Percentiles rank a stretch among this genome's conserved stretches.
Conservation (phyloP, 1,140 invertebrate genomes). For the Chrysoperla carnea region DNA sequence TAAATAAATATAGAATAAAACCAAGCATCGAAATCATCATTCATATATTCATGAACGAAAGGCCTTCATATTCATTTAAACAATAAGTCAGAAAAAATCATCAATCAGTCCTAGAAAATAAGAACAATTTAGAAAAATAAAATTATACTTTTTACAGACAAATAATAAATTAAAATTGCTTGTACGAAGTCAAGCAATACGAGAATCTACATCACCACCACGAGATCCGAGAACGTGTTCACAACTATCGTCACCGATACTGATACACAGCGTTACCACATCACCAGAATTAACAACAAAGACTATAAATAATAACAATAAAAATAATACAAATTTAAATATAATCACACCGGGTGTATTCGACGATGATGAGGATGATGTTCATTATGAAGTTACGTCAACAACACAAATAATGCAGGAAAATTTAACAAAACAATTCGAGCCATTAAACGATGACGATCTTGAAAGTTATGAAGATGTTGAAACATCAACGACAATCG, state of each 20-base stretch:
- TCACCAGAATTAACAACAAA: neutral
- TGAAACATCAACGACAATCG: constrained; percentile 1
- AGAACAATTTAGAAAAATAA: no score
- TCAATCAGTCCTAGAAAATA: no score
- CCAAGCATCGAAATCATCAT: no score
- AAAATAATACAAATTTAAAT: constrained; percentile 10
- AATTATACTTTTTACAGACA: constrained; percentile 19
- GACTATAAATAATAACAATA: constrained; percentile 13
- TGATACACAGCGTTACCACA: neutral
- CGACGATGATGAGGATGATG: constrained; percentile 22
- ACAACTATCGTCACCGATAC: constrained; percentile 19
- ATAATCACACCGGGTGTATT: constrained; percentile 15
- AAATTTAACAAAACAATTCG: neutral
- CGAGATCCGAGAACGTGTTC: constrained; percentile 33
- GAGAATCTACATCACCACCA: constrained; percentile 70
- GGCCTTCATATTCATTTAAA: no score
- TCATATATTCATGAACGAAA: no score
- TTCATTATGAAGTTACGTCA: constrained; percentile 17
- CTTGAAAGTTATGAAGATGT: neutral
- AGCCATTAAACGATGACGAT: neutral
- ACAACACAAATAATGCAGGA: constrained; percentile 3
- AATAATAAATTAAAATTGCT: constrained; percentile 67
- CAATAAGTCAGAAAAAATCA: no score
- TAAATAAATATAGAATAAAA: no score
- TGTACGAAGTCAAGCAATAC: constrained; percentile 74